Evolutionary conservation across 2,797 vertebrate genomes (phyloP), one percentile per base, ranked within the genome.

Genomic region (Malacoraja senta): DNA sequence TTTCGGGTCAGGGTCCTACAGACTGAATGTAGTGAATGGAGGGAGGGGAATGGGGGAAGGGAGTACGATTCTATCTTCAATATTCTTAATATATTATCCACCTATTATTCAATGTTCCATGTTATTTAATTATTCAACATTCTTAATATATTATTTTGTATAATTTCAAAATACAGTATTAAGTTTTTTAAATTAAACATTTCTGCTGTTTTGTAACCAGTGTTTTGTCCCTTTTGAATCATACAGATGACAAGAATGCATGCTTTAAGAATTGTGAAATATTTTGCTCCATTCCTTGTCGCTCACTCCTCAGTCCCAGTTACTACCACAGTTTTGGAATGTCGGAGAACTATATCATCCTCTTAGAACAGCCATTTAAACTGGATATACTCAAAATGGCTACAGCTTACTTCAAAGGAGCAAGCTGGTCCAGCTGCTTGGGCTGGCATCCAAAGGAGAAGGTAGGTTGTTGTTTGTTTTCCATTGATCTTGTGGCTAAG

Each of bases 261-360:
- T 95, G 94, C 0, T 94, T 98, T 94, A 96, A 95, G 79, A 96
- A 97, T 19, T 24, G 96, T 0, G 96, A 99, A 95, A 96, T 97
- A 93, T 24, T 98, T 32, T 98, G 97, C 80, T 97, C 97, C 1
- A 95, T 99, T 44, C 96, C 97, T 0, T 96, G 97, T 53, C 96
- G 94, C n/a, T 98, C 97, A 21, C 94, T 96, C 1, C 95, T 98
- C 29, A 97, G 95, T 61, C 99, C 98, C 0, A 98, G 98, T 95
- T 99, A 99, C 96, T 99, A 96, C 95, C 98, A 99, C 95, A 99
- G 98, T 95, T 99, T 99, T 68, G 98, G 98, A 13, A 94, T 99
- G 96, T 98, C 98, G 0, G 96, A 98, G 58, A 98, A 98, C 96
- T 98, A 98, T 95, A 94, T 99, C 1, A n/a, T 99, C 93, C 98